Evolutionary conservation across 2,888 invertebrate genomes (phyloP).

Genomic region (Clistopyga incitator): DNA sequence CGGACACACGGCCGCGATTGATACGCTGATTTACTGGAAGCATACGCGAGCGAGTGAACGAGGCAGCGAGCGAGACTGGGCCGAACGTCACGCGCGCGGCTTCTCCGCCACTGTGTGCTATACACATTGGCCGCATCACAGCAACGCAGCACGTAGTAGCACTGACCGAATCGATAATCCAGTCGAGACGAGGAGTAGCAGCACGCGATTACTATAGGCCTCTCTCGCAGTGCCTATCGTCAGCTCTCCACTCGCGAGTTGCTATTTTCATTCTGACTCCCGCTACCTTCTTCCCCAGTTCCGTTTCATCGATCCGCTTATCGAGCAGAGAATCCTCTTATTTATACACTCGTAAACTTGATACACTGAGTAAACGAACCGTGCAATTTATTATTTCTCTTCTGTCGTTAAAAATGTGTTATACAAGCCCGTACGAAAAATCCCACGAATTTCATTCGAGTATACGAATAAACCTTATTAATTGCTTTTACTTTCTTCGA

Average conservation of each 20-base stretch:
- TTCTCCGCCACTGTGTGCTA: slow-evolving; percentile 10
- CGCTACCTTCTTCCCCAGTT: slow-evolving; percentile 21
- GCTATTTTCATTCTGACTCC: slow-evolving; percentile 26
- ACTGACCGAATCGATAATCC: slow-evolving; percentile 61
- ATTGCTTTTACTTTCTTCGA: too few relatives aligned
- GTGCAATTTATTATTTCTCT: neutral
- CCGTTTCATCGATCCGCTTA: slow-evolving; percentile 23
- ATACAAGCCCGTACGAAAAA: neutral
- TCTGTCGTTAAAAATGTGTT: neutral
- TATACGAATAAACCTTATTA: too few relatives aligned
- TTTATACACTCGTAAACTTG: neutral
- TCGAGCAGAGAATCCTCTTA: slow-evolving; percentile 15
- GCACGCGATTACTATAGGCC: slow-evolving; percentile 55
- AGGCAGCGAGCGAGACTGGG: slow-evolving; percentile 35
- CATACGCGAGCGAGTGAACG: slow-evolving; percentile 26
- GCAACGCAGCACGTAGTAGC: slow-evolving; percentile 40
- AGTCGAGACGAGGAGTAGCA: slow-evolving; percentile 53
- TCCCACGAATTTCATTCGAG: neutral
- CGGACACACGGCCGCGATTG: slow-evolving; percentile 63
- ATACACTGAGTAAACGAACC: neutral
- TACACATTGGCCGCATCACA: slow-evolving; percentile 22
- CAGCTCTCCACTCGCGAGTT: slow-evolving; percentile 5
- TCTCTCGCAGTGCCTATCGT: neutral
- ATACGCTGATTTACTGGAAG: slow-evolving; percentile 67
- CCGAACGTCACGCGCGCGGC: slow-evolving; percentile 45